These are phyloP conservation scores for Paratilapia polleni DNA, from an alignment of 2,113 vertebrate species.

Conservation along the genomic window DNA sequence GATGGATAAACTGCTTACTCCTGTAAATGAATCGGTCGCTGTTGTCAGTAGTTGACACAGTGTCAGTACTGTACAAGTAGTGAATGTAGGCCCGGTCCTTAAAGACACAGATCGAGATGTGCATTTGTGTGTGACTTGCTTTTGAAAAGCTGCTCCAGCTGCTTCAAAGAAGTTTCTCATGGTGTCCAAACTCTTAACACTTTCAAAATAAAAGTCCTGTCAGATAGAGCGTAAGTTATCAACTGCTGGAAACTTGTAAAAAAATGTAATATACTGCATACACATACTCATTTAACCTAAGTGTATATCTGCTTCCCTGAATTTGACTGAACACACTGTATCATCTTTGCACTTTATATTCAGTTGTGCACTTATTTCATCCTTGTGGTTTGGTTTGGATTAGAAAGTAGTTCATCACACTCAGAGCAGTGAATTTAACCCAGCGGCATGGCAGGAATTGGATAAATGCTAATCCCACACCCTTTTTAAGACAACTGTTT, in stretches of 20 bases:
- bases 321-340: not conserved
- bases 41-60: not conserved
- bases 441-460: not conserved
- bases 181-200: not conserved
- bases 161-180: not conserved
- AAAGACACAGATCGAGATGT: not conserved
- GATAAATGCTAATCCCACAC: not conserved
- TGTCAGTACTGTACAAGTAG: not conserved
- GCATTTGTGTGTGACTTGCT: not conserved
- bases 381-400: not conserved
- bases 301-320: not conserved
- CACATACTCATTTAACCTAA: not conserved
- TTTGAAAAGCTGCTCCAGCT: not conserved
- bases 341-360: conserved; percentile 33
- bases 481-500: not conserved
- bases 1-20: not conserved
- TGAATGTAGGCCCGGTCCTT: not conserved
- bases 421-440: not conserved
- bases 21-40: not conserved
- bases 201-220: not conserved
- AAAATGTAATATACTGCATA: conserved; percentile 30
- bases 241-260: conserved; percentile 21
- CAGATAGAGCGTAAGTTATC: not conserved
- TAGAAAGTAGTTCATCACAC: not conserved
- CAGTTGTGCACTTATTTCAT: conserved; percentile 7